Evolutionary conservation across 2,888 invertebrate species (phyloP), one percentile per base, ranked within the genome.

Genomic region (Cyclophora punctaria): DNA sequence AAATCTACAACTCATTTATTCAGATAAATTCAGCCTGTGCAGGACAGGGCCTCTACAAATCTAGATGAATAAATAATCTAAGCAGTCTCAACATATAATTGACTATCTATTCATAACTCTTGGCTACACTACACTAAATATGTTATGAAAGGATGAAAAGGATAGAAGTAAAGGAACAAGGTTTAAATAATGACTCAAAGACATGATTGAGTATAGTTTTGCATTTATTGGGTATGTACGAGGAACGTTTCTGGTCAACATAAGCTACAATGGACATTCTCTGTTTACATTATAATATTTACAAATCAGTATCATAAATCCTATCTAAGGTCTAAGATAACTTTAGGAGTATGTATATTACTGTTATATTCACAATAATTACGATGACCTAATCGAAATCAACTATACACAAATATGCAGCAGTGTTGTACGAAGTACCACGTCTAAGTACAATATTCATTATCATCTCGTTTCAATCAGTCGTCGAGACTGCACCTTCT

Each of bases 211-310:
- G 83, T 86, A 61, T 59, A 85, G 80, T 88, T 87, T 87, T 83
- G 85, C 83, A 80, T 89, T 89, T 89, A 89, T 88, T 89, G 87
- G 83, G 78, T 89, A 89, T 83, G 78, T 88, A 89, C 81, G 87
- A 89, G 88, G 89, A 89, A 89, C 89, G 88, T 75, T 83, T 83
- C 75, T 83, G 86, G 88, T 88, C 85, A 85, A 87, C 87, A 86
- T 89, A 89, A 89, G 89, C 89, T 89, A 89, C 79, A 83, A 77
- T 83, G 87, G 85, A 86, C 88, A 80, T 79, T 72, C 47, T 83
- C 79, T 84, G 86, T 85, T 81, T 77, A 86, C 78, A 86, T 71
- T 88, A 87, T 20, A 20, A 20, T 87, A 88, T 87, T 86, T 88
- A 87, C 88, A 88, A 79, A 75, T 85, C 81, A 78, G 80, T 84